These are phyloP conservation scores for Laothoe populi DNA, from an alignment of 2,888 invertebrate genomes.

Conservation along the genomic window DNA sequence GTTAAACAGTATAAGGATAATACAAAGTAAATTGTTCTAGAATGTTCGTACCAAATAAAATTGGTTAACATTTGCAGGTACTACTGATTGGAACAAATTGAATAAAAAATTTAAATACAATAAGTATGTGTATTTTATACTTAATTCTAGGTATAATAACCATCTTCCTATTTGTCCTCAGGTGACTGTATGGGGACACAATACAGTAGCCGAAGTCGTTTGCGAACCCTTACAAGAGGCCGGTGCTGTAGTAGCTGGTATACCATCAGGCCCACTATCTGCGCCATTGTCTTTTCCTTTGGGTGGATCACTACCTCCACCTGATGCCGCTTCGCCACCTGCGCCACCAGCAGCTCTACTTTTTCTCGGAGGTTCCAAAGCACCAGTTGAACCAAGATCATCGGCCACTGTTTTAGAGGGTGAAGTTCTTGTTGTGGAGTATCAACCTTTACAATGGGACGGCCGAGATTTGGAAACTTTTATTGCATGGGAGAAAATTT, in stretches of 20 bases:
- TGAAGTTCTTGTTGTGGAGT: constrained; percentile 86
- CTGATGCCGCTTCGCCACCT: constrained; percentile 50
- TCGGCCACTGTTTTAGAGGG: constrained; percentile 85
- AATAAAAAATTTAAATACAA: not conserved
- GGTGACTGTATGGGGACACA: constrained; percentile 73
- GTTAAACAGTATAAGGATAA: not conserved
- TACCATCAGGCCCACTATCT: constrained; percentile 70
- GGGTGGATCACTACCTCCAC: constrained; percentile 60
- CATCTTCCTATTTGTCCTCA: constrained; percentile 50
- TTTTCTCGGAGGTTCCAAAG: constrained; percentile 86
- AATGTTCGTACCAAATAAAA: no score
- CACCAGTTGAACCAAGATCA: constrained; percentile 86
- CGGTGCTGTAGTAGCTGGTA: constrained; percentile 69
- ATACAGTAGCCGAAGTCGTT: constrained; percentile 76
- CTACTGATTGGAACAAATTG: no score
- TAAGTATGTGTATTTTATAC: not conserved
- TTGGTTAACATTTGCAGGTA: no score
- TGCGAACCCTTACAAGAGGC: constrained; percentile 75
- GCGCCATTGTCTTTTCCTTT: constrained; percentile 64
- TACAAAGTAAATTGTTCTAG: not conserved
- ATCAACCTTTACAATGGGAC: constrained; percentile 82
- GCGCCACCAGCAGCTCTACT: constrained; percentile 76
- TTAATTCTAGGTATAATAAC: not conserved
- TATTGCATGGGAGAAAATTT: constrained; percentile 79
- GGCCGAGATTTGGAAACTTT: constrained; percentile 79